Conservation (phyloP, 2,888 invertebrate species). For the Lasioglossum marginatum region DNA sequence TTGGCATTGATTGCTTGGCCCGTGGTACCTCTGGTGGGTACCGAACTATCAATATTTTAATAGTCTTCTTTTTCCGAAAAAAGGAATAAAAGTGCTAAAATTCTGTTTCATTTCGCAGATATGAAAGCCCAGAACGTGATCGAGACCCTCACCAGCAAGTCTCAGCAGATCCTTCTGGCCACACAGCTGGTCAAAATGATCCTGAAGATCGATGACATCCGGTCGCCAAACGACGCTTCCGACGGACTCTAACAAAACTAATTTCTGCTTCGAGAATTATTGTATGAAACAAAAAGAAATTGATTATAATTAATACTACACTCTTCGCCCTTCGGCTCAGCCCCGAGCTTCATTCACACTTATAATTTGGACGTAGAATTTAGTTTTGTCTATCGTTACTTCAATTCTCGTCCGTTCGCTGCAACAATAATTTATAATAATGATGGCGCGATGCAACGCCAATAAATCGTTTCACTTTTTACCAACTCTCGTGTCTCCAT, state of each 20-base stretch:
- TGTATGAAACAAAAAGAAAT: slow-evolving; percentile 35
- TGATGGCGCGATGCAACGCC: slow-evolving; percentile 49
- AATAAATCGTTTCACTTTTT: slow-evolving; percentile 41
- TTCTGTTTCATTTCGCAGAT: slow-evolving; percentile 86
- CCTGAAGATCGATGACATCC: slow-evolving; percentile 99
- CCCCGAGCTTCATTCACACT: slow-evolving; percentile 52
- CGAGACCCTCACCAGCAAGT: slow-evolving; percentile 98
- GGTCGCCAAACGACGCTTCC: slow-evolving; percentile 85
- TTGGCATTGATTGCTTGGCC: slow-evolving; percentile 98
- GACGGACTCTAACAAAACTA: slow-evolving; percentile 59
- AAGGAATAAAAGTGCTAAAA: neutral
- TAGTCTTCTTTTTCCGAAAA: neutral
- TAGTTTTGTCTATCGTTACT: slow-evolving; percentile 11
- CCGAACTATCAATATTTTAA: neutral
- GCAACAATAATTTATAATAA: slow-evolving; percentile 60
- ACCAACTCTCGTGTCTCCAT: neutral
- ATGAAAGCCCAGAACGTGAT: slow-evolving; percentile 98
- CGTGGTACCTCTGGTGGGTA: slow-evolving; percentile 87
- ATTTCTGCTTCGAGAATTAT: slow-evolving; percentile 42
- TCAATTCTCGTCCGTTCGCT: slow-evolving; percentile 26
- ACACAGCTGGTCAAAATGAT: slow-evolving; percentile 99
- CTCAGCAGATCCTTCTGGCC: slow-evolving; percentile 98
- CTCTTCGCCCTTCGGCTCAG: slow-evolving; percentile 37
- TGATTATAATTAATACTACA: slow-evolving; percentile 42
- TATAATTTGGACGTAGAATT: slow-evolving; percentile 43